A percentile compares a stretch with the other conserved stretches of the same genome.
These are phyloP conservation scores for Holcopasites calliopsidis DNA, from an alignment of 1,140 invertebrate genomes.

Conservation along the genomic window DNA sequence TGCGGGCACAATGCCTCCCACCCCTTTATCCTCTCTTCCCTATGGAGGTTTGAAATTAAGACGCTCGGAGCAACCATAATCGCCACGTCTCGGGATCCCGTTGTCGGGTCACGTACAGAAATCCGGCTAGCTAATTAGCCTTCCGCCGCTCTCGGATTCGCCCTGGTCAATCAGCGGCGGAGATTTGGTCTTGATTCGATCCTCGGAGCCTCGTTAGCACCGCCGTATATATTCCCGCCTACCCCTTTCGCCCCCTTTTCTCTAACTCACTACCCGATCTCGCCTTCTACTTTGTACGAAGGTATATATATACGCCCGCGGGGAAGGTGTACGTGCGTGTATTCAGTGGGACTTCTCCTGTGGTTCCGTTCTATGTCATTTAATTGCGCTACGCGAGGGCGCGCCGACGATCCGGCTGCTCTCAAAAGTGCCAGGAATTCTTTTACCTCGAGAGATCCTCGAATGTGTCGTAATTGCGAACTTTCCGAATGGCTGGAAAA, in stretches of 20 bases:
- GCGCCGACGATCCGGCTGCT: constrained; percentile 20
- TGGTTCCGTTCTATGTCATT: constrained; percentile 36
- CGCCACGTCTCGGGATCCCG: constrained; percentile 61
- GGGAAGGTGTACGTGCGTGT: constrained; percentile 41
- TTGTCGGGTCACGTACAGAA: constrained; percentile 64
- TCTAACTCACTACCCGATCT: not conserved
- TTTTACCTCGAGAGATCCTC: constrained; percentile 37
- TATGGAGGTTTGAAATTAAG: constrained; percentile 58
- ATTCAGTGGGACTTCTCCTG: constrained; percentile 27
- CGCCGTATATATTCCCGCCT: constrained; percentile 48
- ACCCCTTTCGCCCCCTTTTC: not conserved
- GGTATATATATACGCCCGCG: not conserved
- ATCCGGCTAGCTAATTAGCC: constrained; percentile 65
- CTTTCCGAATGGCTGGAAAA: not conserved
- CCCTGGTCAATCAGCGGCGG: constrained; percentile 65
- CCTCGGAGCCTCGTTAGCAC: constrained; percentile 64
- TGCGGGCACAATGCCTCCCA: constrained; percentile 34
- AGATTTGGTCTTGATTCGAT: constrained; percentile 67
- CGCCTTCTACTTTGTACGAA: constrained; percentile 14
- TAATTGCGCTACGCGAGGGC: constrained; percentile 35
- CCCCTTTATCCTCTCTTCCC: not conserved
- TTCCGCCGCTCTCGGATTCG: constrained; percentile 55
- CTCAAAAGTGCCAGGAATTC: constrained; percentile 30
- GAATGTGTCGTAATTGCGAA: constrained; percentile 43
- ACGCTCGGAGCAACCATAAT: constrained; percentile 63